These are phyloP conservation scores for Megaceryle maxima DNA, from an alignment of 2,113 vertebrate genomes.

Conservation along the genomic window DNA sequence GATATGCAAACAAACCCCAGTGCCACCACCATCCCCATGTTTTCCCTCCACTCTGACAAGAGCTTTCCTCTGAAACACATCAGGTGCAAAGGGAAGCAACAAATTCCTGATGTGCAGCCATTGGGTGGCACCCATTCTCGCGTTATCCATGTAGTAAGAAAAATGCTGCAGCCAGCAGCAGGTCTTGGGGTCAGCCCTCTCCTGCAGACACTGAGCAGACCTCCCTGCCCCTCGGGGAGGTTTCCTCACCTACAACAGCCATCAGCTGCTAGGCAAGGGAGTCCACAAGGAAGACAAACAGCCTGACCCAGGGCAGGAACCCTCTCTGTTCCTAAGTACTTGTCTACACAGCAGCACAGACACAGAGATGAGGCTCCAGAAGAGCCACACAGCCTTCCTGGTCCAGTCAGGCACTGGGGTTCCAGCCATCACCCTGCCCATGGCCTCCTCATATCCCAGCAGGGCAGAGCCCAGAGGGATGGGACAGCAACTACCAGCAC, in stretches of 20 bases:
- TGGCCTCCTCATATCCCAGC: fast-evolving
- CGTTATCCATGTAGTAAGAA: not conserved
- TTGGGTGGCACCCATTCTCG: fast-evolving
- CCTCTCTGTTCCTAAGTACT: not conserved
- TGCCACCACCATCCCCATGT: not conserved
- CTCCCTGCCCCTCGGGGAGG: not conserved
- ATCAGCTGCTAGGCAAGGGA: not conserved
- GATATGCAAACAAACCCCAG: not conserved
- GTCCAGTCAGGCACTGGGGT: no score
- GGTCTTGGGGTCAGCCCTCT: not conserved
- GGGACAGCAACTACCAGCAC: not conserved
- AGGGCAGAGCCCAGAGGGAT: not conserved
- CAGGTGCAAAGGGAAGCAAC: not conserved
- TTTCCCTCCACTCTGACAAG: not conserved
- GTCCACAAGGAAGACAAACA: not conserved
- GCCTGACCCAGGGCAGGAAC: not conserved
- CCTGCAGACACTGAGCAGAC: not conserved
- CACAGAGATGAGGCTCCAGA: not conserved
- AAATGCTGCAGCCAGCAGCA: not conserved
- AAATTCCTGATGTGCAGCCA: not conserved
- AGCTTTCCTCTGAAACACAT: not conserved
- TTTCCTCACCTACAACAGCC: fast-evolving
- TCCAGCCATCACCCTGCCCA: not conserved
- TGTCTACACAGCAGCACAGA: not conserved
- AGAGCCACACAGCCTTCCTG: not conserved